Base-by-base conservation (phyloP, 1,140 invertebrate genomes). In the Liolophura sinensis region DNA sequence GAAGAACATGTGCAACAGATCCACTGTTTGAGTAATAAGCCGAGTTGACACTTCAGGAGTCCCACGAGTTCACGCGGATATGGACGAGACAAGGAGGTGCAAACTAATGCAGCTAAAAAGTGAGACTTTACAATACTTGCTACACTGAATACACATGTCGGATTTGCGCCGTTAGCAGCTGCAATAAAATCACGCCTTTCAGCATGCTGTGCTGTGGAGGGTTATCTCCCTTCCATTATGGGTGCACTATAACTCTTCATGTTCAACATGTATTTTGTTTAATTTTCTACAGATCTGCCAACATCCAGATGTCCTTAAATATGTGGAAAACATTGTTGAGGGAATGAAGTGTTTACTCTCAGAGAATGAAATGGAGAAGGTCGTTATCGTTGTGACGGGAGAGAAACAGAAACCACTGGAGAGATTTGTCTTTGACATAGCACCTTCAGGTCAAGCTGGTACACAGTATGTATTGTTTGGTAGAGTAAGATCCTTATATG, bases 401-500 rank as follows among this genome's bases (percentile, higher is more conserved):
- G 47, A 49, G 14, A 52, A 69, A 40, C 24, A 64, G 9, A 63
- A 59, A 18, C 78, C 77, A 48, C 14, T 76, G 6, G 77, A 80
- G 61, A 75, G 72, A 70, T 80, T 76, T 78, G 73, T 79, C 1
- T 76, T 79, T 75, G 77, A 79, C 64, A 66, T 81, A 48, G 69
- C 31, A 3, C 31, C 31, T 40, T 40, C 31, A 5, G 31, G 31
- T 40, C 31, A 40, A 40, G 31, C 31, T 40, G 9, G 9, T 40
- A 40, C 31, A 40, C 31, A 40, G 31, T 40, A 40, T 40, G 31
- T 40, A 40, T 40, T 40, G 31, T 40, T 40, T n/a, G n/a, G n/a
- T n/a, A n/a, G n/a, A 40, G 3, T 40, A 3, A 40, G 3, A 40
- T 40, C 3, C 9, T 40, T 40, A 40, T 40, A 5, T 40, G n/a